These are phyloP conservation scores for Leucania comma DNA, from an alignment of 2,888 invertebrate genomes.

Conservation along the genomic window DNA sequence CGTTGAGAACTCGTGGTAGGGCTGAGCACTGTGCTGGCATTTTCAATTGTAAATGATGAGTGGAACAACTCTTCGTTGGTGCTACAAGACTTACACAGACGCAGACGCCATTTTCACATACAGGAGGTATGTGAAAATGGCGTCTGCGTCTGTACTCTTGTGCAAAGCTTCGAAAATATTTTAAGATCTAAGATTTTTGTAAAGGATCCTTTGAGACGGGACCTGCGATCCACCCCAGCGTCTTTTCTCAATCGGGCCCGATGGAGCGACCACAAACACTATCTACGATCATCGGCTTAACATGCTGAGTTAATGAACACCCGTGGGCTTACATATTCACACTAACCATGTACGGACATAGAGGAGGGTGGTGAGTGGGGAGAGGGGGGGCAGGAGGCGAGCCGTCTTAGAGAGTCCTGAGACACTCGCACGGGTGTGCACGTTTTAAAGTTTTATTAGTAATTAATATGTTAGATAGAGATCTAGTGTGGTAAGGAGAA, in stretches of 20 bases:
- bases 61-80: not conserved
- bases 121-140: too few relatives aligned
- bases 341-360: conserved; percentile 71
- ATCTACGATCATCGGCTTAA: conserved; percentile 84
- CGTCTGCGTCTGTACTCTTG: too few relatives aligned
- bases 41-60: not conserved
- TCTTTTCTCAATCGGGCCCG: conserved; percentile 61
- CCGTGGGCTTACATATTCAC: conserved; percentile 76
- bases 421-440: conserved; percentile 64
- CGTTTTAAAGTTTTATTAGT: conserved; percentile 67
- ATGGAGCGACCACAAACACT: conserved; percentile 69
- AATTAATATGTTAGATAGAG: conserved; percentile 63
- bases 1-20: too few relatives aligned
- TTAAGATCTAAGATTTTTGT: not conserved
- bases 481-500: conserved; percentile 52
- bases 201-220: conserved; percentile 5
- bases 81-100: not conserved
- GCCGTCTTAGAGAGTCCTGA: conserved; percentile 73
- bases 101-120: too few relatives aligned
- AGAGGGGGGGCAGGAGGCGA: conserved; percentile 56
- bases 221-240: conserved; percentile 22
- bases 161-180: not conserved
- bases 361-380: conserved; percentile 58
- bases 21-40: not conserved
- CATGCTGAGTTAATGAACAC: conserved; percentile 86